Evolutionary conservation across 1,140 invertebrate genomes (phyloP).

Genomic region (Acromyrmex charruanus): DNA sequence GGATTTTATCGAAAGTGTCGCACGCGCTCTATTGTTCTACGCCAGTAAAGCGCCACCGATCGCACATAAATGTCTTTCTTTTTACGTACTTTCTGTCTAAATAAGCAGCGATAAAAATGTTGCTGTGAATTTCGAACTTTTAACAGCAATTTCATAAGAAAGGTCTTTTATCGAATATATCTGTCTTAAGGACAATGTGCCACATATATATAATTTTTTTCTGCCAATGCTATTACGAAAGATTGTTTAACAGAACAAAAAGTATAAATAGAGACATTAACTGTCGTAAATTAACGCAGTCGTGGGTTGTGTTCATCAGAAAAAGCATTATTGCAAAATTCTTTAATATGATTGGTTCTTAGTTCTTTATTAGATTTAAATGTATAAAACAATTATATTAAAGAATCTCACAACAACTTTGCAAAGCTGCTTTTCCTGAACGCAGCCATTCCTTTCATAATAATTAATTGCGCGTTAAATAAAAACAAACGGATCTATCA

Average conservation of each 20-base stretch:
- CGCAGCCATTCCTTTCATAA: not conserved
- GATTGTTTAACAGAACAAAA: not conserved
- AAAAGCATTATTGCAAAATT: too few relatives aligned
- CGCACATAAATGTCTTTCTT: conserved; percentile 35
- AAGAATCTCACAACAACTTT: too few relatives aligned
- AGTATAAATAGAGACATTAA: not conserved
- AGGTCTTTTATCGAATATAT: not conserved
- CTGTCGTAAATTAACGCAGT: not conserved
- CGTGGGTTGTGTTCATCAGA: too few relatives aligned
- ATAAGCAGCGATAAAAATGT: conserved; percentile 23
- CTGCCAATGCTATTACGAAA: not conserved
- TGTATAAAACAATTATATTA: too few relatives aligned
- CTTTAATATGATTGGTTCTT: too few relatives aligned
- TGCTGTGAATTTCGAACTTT: not conserved
- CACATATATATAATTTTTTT: not conserved
- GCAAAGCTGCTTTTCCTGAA: too few relatives aligned
- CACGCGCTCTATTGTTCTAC: conserved; percentile 27
- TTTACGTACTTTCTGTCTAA: conserved; percentile 25
- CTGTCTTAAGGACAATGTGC: conserved; percentile 3
- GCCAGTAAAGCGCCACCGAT: not conserved
- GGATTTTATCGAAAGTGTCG: conserved; percentile 45
- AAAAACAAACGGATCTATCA: not conserved
- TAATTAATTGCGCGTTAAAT: not conserved
- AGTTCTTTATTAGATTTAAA: too few relatives aligned
- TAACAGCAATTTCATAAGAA: conserved; percentile 18